Evolutionary conservation across 2,797 vertebrate genomes (phyloP).

Genomic region (Myotis pilosus): DNA sequence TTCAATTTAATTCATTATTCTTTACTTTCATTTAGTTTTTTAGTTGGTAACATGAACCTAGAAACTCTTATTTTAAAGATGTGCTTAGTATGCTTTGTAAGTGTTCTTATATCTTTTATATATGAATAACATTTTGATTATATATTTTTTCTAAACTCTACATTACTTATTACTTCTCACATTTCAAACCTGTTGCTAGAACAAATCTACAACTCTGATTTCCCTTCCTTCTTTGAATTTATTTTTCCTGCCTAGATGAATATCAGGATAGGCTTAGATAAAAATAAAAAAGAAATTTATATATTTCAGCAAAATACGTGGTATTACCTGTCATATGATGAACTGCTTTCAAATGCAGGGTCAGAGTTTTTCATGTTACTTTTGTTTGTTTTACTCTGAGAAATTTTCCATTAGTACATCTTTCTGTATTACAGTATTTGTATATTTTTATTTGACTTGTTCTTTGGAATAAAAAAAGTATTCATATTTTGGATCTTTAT

Average conservation of each 20-base stretch:
- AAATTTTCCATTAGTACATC: constrained; percentile 53
- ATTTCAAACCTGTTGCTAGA: neutral
- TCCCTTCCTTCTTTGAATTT: neutral
- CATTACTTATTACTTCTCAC: neutral
- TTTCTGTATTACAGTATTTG: neutral
- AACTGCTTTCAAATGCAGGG: neutral
- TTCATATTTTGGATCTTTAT: neutral
- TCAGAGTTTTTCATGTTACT: neutral
- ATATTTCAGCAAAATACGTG: neutral
- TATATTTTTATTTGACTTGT: neutral
- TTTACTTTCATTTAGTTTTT: constrained; percentile 4
- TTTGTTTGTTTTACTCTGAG: neutral
- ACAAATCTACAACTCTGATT: neutral
- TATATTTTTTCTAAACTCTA: neutral
- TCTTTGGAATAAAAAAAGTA: neutral
- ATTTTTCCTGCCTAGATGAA: neutral
- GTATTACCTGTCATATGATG: neutral
- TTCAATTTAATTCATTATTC: neutral
- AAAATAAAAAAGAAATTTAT: neutral
- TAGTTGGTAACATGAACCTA: neutral
- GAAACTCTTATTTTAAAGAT: neutral
- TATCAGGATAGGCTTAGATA: neutral
- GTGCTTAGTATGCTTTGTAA: neutral
- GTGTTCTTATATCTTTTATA: neutral
- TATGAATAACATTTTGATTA: neutral